Percentiles rank a stretch among this genome's conserved stretches.
These are phyloP conservation scores for Drosophila neonasuta DNA, from an alignment of 2,888 invertebrate genomes.

Conservation along the genomic window DNA sequence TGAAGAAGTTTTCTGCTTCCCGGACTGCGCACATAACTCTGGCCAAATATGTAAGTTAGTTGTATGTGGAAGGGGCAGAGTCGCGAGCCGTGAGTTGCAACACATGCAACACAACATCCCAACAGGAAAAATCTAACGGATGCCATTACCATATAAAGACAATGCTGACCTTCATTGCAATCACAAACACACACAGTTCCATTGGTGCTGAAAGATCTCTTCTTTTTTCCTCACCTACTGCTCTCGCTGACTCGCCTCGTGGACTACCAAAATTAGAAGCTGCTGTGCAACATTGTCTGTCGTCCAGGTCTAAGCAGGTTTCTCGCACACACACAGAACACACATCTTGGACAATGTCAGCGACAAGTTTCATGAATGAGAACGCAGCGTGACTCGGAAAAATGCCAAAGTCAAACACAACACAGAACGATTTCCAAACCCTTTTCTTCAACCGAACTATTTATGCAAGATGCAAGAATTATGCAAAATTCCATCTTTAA, in stretches of 20 bases:
- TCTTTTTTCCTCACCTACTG: slow-evolving; percentile 6
- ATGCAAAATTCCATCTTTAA: slow-evolving; percentile 11
- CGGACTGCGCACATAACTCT: slow-evolving; percentile 50
- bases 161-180: slow-evolving; percentile 76
- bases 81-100: slow-evolving; percentile 30
- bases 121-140: slow-evolving; percentile 77
- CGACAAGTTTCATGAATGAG: slow-evolving; percentile 72
- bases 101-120: slow-evolving; percentile 66
- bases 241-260: slow-evolving; percentile 27
- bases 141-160: slow-evolving; percentile 74
- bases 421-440: slow-evolving; percentile 17
- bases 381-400: slow-evolving; percentile 54
- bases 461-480: neutral
- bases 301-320: slow-evolving; percentile 61
- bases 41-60: slow-evolving; percentile 49
- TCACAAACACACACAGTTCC: slow-evolving; percentile 51
- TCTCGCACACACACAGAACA: slow-evolving; percentile 26
- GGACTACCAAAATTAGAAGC: slow-evolving; percentile 73
- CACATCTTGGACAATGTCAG: slow-evolving; percentile 51
- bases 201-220: slow-evolving; percentile 44
- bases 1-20: slow-evolving; percentile 30
- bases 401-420: slow-evolving; percentile 23
- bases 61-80: neutral
- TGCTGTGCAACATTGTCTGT: slow-evolving; percentile 57
- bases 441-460: slow-evolving; percentile 3